Evolutionary conservation across 2,113 vertebrate genomes (phyloP).

Genomic region (Rhodinocichla rosea): DNA sequence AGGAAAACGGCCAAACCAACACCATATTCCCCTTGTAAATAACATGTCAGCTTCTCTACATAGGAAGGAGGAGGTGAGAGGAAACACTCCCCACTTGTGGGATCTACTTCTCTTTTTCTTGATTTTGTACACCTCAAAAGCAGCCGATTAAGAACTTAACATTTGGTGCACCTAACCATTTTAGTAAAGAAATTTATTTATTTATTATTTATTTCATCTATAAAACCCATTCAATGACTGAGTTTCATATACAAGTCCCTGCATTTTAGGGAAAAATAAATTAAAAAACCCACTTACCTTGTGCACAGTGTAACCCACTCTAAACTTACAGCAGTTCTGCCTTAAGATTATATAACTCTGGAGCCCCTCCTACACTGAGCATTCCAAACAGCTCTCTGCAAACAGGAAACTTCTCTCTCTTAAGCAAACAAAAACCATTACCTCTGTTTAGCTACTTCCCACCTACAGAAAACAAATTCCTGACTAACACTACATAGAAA

Average conservation of each 20-base stretch:
- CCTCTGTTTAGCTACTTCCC: neutral
- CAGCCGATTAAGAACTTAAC: neutral
- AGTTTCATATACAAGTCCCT: neutral
- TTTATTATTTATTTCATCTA: too few species aligned
- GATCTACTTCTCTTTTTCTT: neutral
- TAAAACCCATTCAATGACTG: neutral
- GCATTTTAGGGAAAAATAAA: neutral
- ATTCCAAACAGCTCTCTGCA: too few species aligned
- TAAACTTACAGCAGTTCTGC: neutral
- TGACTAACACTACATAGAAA: neutral
- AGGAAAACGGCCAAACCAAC: neutral
- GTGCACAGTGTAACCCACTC: accelerated
- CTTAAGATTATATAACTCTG: neutral
- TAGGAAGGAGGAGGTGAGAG: neutral
- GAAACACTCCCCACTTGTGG: neutral
- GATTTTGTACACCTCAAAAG: neutral
- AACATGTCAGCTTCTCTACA: neutral
- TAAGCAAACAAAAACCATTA: neutral
- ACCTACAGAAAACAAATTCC: neutral
- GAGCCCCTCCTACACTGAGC: neutral
- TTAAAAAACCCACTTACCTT: neutral
- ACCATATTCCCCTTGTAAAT: neutral
- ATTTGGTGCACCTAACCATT: neutral
- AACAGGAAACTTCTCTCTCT: neutral
- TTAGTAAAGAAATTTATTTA: too few species aligned